phyloP scores from a whole-genome alignment of 2,888 invertebrate genomes.

The Lomographa bimaculata region DNA sequence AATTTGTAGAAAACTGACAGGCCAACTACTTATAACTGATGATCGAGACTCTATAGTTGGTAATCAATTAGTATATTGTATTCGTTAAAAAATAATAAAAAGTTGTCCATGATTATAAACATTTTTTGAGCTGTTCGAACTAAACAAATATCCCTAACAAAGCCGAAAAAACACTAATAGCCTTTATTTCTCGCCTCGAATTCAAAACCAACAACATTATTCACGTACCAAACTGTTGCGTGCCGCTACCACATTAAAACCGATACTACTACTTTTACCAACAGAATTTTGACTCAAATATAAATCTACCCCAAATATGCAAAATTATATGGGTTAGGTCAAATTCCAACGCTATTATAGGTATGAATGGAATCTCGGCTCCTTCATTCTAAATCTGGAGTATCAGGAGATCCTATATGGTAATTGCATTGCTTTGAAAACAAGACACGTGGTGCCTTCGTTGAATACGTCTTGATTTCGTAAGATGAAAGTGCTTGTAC shows the following conservation, averaged over 20 bases:
- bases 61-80: too few relatives aligned
- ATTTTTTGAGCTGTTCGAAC: too few relatives aligned
- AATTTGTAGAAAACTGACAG: too few relatives aligned
- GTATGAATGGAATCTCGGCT: constrained; percentile 32
- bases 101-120: too few relatives aligned
- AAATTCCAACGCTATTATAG: constrained; percentile 25
- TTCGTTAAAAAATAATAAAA: too few relatives aligned
- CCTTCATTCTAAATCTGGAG: constrained; percentile 23
- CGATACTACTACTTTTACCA: constrained; percentile 5
- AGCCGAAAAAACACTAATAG: too few relatives aligned
- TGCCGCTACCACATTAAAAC: constrained; percentile 6
- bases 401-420: constrained; percentile 25
- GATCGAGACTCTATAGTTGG: too few relatives aligned
- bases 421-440: constrained; percentile 30
- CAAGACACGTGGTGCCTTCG: constrained; percentile 28
- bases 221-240: constrained; percentile 6
- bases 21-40: too few relatives aligned
- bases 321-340: constrained; percentile 34
- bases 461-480: constrained; percentile 33
- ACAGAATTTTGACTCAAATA: constrained; percentile 21
- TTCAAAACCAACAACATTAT: constrained; percentile 7
- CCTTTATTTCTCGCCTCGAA: too few relatives aligned
- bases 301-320: constrained; percentile 22
- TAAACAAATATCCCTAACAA: too few relatives aligned
- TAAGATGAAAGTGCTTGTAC: constrained; percentile 21